Conservation (phyloP, 2,113 vertebrate species). For the Myxocyprinus asiaticus region DNA sequence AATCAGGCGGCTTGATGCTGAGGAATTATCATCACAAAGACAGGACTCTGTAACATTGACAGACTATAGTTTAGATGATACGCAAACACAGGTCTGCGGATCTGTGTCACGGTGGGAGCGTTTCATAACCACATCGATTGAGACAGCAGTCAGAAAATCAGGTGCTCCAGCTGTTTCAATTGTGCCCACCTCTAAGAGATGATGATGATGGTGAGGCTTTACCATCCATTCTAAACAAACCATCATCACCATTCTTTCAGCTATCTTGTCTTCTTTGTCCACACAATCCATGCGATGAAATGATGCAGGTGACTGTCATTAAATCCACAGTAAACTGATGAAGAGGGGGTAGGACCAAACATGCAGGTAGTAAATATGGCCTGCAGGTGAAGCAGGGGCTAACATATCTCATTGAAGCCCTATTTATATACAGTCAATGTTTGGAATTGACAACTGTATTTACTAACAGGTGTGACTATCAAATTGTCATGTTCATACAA, state of each 20-base stretch:
- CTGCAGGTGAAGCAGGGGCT: too few relatives aligned
- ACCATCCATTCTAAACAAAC: not conserved
- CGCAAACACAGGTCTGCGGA: slow-evolving; percentile 27
- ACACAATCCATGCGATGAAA: slow-evolving; percentile 11
- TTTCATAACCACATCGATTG: slow-evolving; percentile 26
- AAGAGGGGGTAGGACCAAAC: too few relatives aligned
- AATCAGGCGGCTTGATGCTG: slow-evolving; percentile 44
- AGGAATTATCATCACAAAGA: slow-evolving; percentile 47
- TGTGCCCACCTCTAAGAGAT: slow-evolving; percentile 14
- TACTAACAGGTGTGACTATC: too few relatives aligned
- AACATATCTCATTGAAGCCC: too few relatives aligned
- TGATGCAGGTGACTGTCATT: not conserved
- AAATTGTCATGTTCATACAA: too few relatives aligned
- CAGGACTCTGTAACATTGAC: slow-evolving; percentile 36
- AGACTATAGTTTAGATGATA: slow-evolving; percentile 20
- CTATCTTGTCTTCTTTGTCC: not conserved
- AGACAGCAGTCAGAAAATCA: slow-evolving; percentile 28
- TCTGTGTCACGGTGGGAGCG: slow-evolving; percentile 6
- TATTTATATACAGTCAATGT: too few relatives aligned
- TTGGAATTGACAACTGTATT: too few relatives aligned
- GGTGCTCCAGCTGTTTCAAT: slow-evolving; percentile 14
- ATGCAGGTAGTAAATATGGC: too few relatives aligned
- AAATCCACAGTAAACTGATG: not conserved
- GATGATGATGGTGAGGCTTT: slow-evolving; percentile 31
- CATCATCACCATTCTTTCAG: slow-evolving; percentile 8